Base-by-base conservation (phyloP, 2,113 vertebrate species). In the Microcebus ravelobensis region DNA sequence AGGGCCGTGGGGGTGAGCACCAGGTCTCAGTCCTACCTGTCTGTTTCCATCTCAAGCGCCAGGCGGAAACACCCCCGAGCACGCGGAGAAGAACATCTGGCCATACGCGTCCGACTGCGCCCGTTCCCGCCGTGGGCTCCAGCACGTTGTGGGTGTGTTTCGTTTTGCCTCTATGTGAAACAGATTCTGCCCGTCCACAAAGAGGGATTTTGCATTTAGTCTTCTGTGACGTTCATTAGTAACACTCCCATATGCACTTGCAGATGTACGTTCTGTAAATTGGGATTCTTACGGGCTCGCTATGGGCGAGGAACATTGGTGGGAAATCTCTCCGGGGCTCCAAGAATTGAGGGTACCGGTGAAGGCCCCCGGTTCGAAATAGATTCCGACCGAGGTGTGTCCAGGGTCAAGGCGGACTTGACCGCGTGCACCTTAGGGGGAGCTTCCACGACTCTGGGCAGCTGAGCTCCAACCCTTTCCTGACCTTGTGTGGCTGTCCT, bases 161-260 rank as follows among this genome's bases (percentile, higher is more conserved):
- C 91, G 45, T 93, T 71, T 93, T 67, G 67, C 59, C 34, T 96
- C 84, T 52, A 23, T 52, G 67, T 57, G 57, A 76, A 91, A 59
- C 63, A 87, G 76, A 82, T 92, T 92, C 73, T 34, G 68, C 50
- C 11, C 57, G 61, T 67, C 79, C 82, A 57, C 74, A 82, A 88
- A 95, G 84, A 96, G 61, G 77, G 65, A 87, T 93, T 95, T 95
- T 48, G 34, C 80, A 82, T 95, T 95, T 71, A 4, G 39, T 42
- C 84, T 82, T 84, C 45, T 65, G 68, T 82, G 95, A 91, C 48
- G 15, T 86, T 93, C 91, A 68, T 95, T 81, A 87, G 71, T 81
- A 92, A 94, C 59, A 21, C 27, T 73, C 87, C 94, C 96, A 87
- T 77, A 90, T 67, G 84, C 31, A 84, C 39, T 90, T 96, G 81